These are phyloP conservation scores for Phrynocephalus versicolor DNA, from an alignment of 2,113 vertebrate species.

Conservation along the genomic window DNA sequence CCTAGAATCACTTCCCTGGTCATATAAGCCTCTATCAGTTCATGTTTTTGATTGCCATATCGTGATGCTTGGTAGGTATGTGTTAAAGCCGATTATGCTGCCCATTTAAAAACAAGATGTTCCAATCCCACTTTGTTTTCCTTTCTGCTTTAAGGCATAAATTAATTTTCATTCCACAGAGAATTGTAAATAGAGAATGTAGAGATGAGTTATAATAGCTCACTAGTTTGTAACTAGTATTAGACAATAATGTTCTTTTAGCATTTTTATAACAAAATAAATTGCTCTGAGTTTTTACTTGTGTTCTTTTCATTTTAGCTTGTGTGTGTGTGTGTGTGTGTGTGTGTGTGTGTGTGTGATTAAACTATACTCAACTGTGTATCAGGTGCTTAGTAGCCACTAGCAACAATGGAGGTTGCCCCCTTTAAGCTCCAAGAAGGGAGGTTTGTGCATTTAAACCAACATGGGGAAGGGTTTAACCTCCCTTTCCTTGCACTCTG, in stretches of 20 bases:
- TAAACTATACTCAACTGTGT: not conserved
- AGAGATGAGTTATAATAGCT: not conserved
- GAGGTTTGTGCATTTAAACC: no score
- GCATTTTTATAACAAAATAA: not conserved
- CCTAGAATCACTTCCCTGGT: slow-evolving; percentile 36
- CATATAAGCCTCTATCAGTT: slow-evolving; percentile 17
- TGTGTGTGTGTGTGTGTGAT: not conserved
- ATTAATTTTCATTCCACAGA: not conserved
- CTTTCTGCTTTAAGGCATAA: not conserved
- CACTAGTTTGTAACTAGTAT: not conserved
- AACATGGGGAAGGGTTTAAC: not conserved
- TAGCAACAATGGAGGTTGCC: not conserved
- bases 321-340: not conserved
- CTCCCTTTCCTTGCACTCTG: not conserved
- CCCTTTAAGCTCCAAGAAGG: no score
- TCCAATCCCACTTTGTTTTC: not conserved
- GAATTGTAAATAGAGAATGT: not conserved
- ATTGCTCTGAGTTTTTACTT: not conserved
- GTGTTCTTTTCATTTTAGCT: not conserved
- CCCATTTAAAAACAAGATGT: not conserved
- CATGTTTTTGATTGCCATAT: not conserved
- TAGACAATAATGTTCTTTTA: not conserved
- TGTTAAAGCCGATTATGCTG: not conserved
- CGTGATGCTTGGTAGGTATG: not conserved
- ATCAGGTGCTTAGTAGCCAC: not conserved